Evolutionary conservation across 2,888 invertebrate species (phyloP), one percentile per base, ranked within the genome.

Genomic region (Eupithecia subfuscata): DNA sequence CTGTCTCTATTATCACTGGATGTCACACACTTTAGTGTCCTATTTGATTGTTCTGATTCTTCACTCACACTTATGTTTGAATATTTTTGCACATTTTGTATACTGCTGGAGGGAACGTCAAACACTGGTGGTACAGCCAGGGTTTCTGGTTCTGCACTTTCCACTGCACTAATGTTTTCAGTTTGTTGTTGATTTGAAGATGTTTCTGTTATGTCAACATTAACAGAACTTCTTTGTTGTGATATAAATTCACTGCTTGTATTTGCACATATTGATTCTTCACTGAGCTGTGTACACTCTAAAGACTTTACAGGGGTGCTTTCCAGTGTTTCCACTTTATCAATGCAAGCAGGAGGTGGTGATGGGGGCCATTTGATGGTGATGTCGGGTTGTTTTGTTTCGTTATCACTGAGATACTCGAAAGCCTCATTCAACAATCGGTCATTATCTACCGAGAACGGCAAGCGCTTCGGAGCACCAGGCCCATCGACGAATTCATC

Each of bases 401-500:
- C 80, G 48, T 74, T 73, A 71, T 79, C 77, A 75, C 63, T 43
- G 18, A 45, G 3, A 40, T 72, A 67, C 45, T 74, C 71, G 8
- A 48, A 56, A 18, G 76, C 52, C 22, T 71, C 69, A 56, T 65
- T 65, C 56, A 74, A 69, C 45, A 65, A 65, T 52, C 45, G 8
- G 52, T 52, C 52, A 40, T 75, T 83, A 78, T 82, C 82, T 45
- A 81, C 76, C 14, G 82, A 77, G 69, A 85, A 84, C 56, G 90
- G 88, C 79, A 91, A 78, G 80, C 93, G 90, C 82, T 90, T 92
- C n/a, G 91, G 90, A 34, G 93, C 93, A 75, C 90, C 91, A 71
- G 94, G 95, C 30, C 93, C 95, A 76, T 95, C 95, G 56, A 95
- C 93, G 79, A 95, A 91, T 85, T 95, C 95, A 83, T 95, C 95